Base-by-base conservation (phyloP, 1,140 invertebrate genomes). In the Drosophila pseudoananassae region DNA sequence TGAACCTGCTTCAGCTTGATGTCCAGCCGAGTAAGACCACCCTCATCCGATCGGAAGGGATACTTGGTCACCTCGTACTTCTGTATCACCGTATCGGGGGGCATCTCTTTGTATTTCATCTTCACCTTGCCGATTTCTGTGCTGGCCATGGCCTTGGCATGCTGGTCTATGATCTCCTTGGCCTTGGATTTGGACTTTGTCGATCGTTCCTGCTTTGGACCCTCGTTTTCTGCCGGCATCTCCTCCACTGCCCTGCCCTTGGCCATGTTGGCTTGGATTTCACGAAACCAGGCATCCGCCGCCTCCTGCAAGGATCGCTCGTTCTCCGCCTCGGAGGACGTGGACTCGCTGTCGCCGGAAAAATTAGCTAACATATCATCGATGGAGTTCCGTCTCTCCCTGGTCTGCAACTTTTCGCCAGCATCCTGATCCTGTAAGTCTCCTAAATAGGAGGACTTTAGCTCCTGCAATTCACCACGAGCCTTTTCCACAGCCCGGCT, bases 341-440 rank as follows among this genome's bases (percentile, higher is more conserved):
- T 20, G 9, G 17, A n/a, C 4, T 64, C 46, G 0, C 3, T 38
- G 40, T 0, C 14, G 25, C 77, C 46, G 2, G 52, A 78, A 6
- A 88, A 88, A 12, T 60, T 88, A 2, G 63, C 72, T 20, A 88
- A 51, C 63, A 88, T 52, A 2, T 88, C 79, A 15, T 88, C 79
- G 1, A 88, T 82, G 43, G 54, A 68, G 29, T 78, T 70, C 1
- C 79, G 79, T 0, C 78, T 29, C 7, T 77, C 71, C 4, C 78
- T 58, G 9, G 46, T n/a, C 12, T 20, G 38, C 25, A 20, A 31
- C 10, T 36, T 27, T 33, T 8, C 9, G 56, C 12, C 25, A 6
- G 3, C 50, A 45, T 17, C 31, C 56, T 49, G 29, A 7, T 38
- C 56, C 17, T 74, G 56, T 73, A 23, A 4, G n/a, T 25, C 0